Evolutionary conservation across 2,113 vertebrate species (phyloP).

Genomic region (Pseudorasbora parva): DNA sequence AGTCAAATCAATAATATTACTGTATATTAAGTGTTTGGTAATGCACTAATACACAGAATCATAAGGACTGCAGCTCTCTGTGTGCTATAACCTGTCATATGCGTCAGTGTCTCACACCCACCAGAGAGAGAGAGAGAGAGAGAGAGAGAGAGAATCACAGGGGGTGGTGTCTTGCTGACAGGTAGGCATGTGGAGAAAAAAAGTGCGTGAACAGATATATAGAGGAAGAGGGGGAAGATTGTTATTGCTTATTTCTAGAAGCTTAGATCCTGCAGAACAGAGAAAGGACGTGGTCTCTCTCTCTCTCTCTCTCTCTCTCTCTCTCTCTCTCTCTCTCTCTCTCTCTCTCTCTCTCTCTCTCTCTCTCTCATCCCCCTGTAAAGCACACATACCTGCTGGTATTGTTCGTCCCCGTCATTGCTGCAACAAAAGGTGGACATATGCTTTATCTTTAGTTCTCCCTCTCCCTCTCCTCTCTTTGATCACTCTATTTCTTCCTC

Average conservation of each 20-base stretch:
- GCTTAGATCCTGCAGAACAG: constrained; percentile 52
- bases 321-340: constrained; percentile 43
- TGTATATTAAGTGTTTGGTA: constrained; percentile 10
- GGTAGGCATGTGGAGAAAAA: constrained; percentile 47
- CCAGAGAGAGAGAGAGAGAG: constrained; percentile 56
- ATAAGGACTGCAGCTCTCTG: constrained; percentile 59
- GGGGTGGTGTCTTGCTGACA: constrained; percentile 47
- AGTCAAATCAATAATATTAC: no score
- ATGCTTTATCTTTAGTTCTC: constrained; percentile 40
- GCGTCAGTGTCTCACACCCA: constrained; percentile 64
- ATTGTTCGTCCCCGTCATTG: constrained; percentile 6
- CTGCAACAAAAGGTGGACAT: constrained; percentile 48
- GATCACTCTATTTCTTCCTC: constrained; percentile 54
- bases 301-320: constrained; percentile 35
- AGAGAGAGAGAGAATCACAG: constrained; percentile 37
- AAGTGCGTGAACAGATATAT: not conserved
- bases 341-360: constrained; percentile 44
- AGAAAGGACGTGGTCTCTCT: constrained; percentile 38
- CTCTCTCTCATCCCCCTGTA: constrained; percentile 46
- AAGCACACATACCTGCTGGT: constrained; percentile 48
- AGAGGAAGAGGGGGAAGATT: constrained; percentile 25
- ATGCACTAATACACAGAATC: constrained; percentile 52
- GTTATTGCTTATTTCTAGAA: constrained; percentile 62
- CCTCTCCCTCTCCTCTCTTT: constrained; percentile 49
- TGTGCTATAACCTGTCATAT: constrained; percentile 66